Evolutionary conservation across 2,113 vertebrate genomes (phyloP).

Genomic region (Bubo bubo): DNA sequence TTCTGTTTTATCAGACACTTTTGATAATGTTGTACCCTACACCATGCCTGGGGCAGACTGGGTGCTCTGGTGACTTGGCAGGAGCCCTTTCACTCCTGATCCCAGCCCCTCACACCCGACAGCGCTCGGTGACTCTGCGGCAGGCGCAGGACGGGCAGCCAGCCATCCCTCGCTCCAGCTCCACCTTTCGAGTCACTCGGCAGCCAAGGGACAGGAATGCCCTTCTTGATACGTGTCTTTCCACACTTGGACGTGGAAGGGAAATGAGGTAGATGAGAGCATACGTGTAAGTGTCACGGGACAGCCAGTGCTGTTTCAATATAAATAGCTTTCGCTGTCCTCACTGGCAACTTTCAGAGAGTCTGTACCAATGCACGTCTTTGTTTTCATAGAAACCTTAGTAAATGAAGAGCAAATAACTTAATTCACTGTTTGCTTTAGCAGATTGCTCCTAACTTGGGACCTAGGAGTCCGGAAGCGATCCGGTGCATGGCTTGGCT

Average conservation of each 20-base stretch:
- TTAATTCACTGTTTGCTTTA: neutral
- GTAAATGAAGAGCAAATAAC: neutral
- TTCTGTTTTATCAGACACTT: neutral
- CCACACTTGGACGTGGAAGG: neutral
- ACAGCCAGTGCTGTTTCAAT: neutral
- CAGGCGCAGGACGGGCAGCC: neutral
- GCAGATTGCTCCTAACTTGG: neutral
- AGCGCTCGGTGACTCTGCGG: neutral
- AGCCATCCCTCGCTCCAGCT: fast-evolving
- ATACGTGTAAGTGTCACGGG: neutral
- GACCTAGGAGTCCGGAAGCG: neutral
- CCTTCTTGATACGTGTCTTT: neutral
- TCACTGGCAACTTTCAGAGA: neutral
- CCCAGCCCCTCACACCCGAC: neutral
- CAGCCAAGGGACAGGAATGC: neutral
- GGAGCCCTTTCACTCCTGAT: neutral
- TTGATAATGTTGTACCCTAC: neutral
- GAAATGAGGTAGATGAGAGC: neutral
- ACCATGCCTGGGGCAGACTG: neutral
- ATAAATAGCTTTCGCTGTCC: neutral
- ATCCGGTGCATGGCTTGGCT: fast-evolving
- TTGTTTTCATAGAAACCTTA: neutral
- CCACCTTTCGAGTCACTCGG: neutral
- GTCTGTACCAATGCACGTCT: neutral
- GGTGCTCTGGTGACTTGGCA: neutral